Evolutionary conservation across 2,797 vertebrate species (phyloP), one percentile per base, ranked within the genome.

Genomic region (Semaprochilodus insignis): DNA sequence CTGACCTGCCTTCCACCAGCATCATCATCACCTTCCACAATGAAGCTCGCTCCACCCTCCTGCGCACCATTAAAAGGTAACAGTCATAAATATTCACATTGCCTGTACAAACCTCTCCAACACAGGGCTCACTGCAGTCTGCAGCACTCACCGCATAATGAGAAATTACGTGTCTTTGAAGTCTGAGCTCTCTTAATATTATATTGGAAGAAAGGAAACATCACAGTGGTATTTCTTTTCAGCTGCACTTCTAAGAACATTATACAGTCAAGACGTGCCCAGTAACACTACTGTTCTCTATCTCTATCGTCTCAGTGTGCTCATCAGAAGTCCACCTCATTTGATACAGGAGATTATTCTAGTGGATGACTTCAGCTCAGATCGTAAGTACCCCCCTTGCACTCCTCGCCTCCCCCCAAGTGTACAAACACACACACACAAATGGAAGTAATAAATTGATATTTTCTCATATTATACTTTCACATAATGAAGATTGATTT

Each of bases 11-110:
- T 0, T 86, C 96, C 78, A 98, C 98, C 60, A 99, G 97, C 2
- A 87, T 99, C 89, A 94, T 99, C 91, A 96, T 99, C 91, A 99
- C 98, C 62, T 99, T 99, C 91, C 98, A 99, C 93, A 99, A 99
- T 0, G 98, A 99, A 90, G 98, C 98, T 0, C 97, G 98, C 27
- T 99, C 98, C 0, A 98, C 98, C 1, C 94, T 99, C 27, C 95
- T 99, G 55, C 96, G 98, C 86, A 99, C 98, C 0, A 94, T 99
- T 85, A 99, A 95, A 89, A 99, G 98, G 98, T 99, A 78, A 74
- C 27, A 73, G 11, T 54, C 31, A 52, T 40, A 51, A 19, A 36
- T 19, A 31, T 62, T 62, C 25, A 60, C n/a, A 23, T 27, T 27
- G 67, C 23, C 74, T 57, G 14, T 13, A 3, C 7, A 27, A 15